Evolutionary conservation across 2,888 invertebrate genomes (phyloP), one percentile per base, ranked within the genome.

Genomic region (Cheilosia grossa): DNA sequence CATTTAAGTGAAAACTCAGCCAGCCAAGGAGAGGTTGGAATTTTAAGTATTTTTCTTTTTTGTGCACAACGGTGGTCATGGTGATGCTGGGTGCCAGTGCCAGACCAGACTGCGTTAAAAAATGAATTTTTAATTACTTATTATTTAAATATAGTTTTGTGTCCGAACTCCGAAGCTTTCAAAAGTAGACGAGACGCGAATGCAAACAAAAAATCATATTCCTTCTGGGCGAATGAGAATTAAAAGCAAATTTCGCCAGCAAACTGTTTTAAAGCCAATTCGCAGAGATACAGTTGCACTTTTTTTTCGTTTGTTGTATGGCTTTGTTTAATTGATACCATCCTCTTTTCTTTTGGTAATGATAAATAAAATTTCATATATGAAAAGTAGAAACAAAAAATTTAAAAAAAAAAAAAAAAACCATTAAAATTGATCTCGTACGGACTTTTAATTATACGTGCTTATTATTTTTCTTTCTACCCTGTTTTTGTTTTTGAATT

Each of bases 401-500:
- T 37, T 2, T n/a, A n/a, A 9, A 2, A 30, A 27, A 27, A 24
- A 24, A 2, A 24, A 24, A 24, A 69, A 30, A 67, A 74, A 75
- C 81, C 85, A 85, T 85, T 81, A 81, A 85, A 67, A 81, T 81
- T 85, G 85, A 81, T 77, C 85, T 81, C 85, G 83, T 85, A 85
- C 66, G 44, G 59, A 81, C 61, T 81, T 77, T 79, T 67, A 72
- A 81, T 85, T 61, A 72, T 72, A 58, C 66, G 49, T 75, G 74
- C 70, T 72, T 66, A 44, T 72, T 49, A 44, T 59, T 63, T n/a
- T 56, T 56, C 17, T n/a, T 44, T 64, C 37, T 74, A 17, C 15
- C 10, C 27, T 67, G 27, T 54, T 47, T 49, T 42, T 24, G 40
- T 73, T 53, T 47, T 44, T 78, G 56, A 59, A 17, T 54, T 75